Evolutionary conservation across 2,888 invertebrate genomes (phyloP).

Genomic region (Mesodorylaimus sp.): DNA sequence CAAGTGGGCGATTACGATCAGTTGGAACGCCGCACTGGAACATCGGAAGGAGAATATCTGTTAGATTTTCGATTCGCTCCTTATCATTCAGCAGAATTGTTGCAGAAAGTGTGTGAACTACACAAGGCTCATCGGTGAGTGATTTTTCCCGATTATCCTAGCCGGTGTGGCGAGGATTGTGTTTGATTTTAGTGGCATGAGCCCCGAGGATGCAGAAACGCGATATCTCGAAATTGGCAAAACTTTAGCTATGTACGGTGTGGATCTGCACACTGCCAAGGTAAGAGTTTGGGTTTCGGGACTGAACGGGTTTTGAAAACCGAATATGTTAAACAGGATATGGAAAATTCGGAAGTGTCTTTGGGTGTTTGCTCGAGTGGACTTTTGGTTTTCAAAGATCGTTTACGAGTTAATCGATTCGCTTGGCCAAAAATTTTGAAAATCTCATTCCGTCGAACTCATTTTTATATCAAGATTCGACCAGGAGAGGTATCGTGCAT

Average conservation of each 20-base stretch:
- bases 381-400: conserved; percentile 75
- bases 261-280: conserved; percentile 85
- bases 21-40: conserved; percentile 37
- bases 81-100: conserved; percentile 66
- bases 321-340: conserved; percentile 43
- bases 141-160: neutral
- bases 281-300: conserved; percentile 13
- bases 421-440: conserved; percentile 98
- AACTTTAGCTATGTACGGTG: conserved; percentile 96
- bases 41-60: too few species aligned
- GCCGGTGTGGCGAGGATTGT: too few species aligned
- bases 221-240: conserved; percentile 95
- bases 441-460: conserved; percentile 90
- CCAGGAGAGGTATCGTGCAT: conserved; percentile 55
- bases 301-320: neutral
- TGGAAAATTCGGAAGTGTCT: conserved; percentile 82
- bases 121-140: conserved; percentile 54
- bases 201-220: conserved; percentile 88
- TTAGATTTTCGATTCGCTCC: conserved; percentile 82
- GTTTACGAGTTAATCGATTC: conserved; percentile 84
- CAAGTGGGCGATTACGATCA: conserved; percentile 83
- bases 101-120: conserved; percentile 81
- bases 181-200: conserved; percentile 73
- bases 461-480: conserved; percentile 91
- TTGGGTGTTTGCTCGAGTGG: conserved; percentile 93